These are phyloP conservation scores for Lydus trimaculatus DNA, from an alignment of 2,888 invertebrate species.

Conservation along the genomic window DNA sequence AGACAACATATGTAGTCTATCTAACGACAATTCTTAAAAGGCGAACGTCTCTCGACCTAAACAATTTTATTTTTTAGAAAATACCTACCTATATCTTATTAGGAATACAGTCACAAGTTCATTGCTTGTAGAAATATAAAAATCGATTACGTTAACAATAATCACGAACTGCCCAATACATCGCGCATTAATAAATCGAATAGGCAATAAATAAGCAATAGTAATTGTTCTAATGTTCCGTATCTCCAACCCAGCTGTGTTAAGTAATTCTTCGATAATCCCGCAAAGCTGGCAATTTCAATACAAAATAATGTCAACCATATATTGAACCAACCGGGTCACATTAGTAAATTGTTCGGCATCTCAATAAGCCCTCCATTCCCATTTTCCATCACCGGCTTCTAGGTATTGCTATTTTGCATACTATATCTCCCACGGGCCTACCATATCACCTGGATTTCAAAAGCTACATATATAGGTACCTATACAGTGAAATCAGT, in stretches of 20 bases:
- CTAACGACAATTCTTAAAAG: neutral
- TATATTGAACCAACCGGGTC: neutral
- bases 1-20: neutral
- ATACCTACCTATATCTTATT: neutral
- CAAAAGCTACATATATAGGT: neutral
- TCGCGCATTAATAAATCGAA: slow-evolving; percentile 25
- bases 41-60: neutral
- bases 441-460: slow-evolving; percentile 26
- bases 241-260: slow-evolving; percentile 19
- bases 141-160: neutral
- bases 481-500: slow-evolving; percentile 12
- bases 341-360: slow-evolving; percentile 12
- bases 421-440: slow-evolving; percentile 26
- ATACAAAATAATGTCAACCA: neutral
- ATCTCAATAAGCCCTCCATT: slow-evolving; percentile 10
- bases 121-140: neutral
- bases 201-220: slow-evolving; percentile 25
- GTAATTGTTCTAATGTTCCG: slow-evolving; percentile 27
- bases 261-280: slow-evolving; percentile 18
- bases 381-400: neutral
- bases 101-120: neutral
- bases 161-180: neutral
- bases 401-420: slow-evolving; percentile 15
- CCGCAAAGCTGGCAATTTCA: slow-evolving; percentile 15
- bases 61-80: neutral